A percentile compares a stretch with the other conserved stretches of the same genome.
Conservation (phyloP, 2,797 vertebrate species). For the Cercopithecus mitis region DNA sequence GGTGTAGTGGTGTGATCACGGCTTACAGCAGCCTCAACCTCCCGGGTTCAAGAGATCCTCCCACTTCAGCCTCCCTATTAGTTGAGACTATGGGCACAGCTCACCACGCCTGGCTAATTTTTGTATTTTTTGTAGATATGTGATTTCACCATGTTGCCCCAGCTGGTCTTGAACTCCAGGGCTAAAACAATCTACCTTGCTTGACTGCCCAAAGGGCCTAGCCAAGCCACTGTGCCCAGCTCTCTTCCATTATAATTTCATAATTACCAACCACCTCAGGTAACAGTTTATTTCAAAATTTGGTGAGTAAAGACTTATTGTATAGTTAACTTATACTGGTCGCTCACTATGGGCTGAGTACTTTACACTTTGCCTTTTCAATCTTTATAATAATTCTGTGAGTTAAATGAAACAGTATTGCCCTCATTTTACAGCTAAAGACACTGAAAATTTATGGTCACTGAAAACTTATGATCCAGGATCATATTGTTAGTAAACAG, state of each 20-base stretch:
- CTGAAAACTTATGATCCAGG: too few species aligned
- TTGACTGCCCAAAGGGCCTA: too few species aligned
- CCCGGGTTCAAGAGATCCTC: neutral
- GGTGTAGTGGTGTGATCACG: neutral
- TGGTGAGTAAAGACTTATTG: neutral
- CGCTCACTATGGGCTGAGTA: neutral
- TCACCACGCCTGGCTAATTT: neutral
- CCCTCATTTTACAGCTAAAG: neutral
- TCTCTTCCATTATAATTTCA: slow-evolving; percentile 4
- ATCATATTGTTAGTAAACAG: neutral
- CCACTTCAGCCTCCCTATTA: neutral
- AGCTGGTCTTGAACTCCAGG: neutral
- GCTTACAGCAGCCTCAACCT: neutral
- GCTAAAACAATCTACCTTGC: neutral
- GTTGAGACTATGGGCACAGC: neutral
- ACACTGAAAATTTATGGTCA: neutral
- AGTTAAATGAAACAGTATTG: neutral
- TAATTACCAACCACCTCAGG: neutral
- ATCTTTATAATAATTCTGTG: neutral
- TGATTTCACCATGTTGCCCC: too few species aligned
- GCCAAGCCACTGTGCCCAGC: too few species aligned
- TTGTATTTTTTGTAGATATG: neutral
- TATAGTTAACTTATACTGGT: neutral
- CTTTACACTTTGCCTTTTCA: neutral
- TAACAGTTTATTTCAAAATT: neutral